These are phyloP conservation scores for Scolopax mira DNA, from an alignment of 2,113 vertebrate species.

Conservation along the genomic window DNA sequence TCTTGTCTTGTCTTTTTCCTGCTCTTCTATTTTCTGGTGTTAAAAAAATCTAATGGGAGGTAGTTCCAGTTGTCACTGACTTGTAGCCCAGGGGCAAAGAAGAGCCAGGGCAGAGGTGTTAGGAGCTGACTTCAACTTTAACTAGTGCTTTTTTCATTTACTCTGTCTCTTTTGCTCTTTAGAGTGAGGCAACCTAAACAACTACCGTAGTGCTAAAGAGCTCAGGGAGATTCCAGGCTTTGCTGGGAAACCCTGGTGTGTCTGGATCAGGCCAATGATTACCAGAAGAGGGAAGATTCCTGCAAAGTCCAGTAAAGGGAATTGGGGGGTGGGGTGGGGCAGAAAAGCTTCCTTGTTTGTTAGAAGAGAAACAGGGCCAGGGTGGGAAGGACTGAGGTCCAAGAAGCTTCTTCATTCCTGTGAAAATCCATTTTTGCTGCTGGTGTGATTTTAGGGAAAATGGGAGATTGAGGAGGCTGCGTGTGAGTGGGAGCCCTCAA, in stretches of 20 bases:
- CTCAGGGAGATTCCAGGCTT: background rate
- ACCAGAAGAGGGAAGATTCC: background rate
- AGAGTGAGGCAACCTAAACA: background rate
- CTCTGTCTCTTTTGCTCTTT: background rate
- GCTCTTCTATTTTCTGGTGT: background rate
- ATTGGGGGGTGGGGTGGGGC: background rate
- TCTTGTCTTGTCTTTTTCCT: slow-evolving; percentile 57
- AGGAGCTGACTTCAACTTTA: background rate
- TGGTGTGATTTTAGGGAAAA: background rate
- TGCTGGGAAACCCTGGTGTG: background rate
- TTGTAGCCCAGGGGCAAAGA: slow-evolving; percentile 17
- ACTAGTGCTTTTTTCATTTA: background rate
- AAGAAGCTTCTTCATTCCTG: background rate
- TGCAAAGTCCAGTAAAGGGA: background rate
- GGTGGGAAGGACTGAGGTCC: background rate
- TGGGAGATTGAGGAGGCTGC: background rate
- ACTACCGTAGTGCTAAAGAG: background rate
- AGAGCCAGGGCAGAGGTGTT: background rate
- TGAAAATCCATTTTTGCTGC: background rate
- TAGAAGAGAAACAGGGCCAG: background rate
- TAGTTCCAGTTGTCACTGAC: background rate
- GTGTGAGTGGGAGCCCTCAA: background rate
- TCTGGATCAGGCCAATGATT: background rate
- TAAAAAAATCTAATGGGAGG: background rate
- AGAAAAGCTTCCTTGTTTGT: background rate